Base-by-base conservation (phyloP, 2,113 vertebrate genomes). In the Columbina picui region DNA sequence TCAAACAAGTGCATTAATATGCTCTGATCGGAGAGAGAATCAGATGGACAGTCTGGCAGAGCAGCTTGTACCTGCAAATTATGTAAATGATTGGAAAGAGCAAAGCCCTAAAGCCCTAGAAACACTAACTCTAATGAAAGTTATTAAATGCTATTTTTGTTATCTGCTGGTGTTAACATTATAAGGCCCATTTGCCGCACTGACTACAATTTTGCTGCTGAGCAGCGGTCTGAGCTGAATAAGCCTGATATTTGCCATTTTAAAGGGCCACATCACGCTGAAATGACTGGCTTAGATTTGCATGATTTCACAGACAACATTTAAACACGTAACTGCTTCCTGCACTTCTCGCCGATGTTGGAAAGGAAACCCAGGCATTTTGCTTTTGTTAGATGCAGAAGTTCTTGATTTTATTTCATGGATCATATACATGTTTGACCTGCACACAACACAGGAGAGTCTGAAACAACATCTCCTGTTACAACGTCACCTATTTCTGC, bases 61-160 rank as follows among this genome's bases (percentile, higher is more conserved):
- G 94, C 94, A 96, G 93, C 90, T 80, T 96, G 93, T 96, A 96
- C 96, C 95, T 96, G 97, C 77, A 95, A 95, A 96, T 97, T 95
- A 97, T 97, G 95, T 83, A 89, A 95, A 97, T 90, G 0, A 82
- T 81, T 85, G 38, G 84, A 94, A 91, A 96, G 92, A 96, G 88
- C 93, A 91, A 93, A 97, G 87, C 84, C 87, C 88, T 85, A 93
- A 93, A 93, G 94, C 89, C 92, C 88, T 92, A 89, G 90, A 97
- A 97, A 96, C 93, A 94, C 79, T 95, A 88, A 90, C 92, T 93
- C 90, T 94, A 94, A 96, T 96, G 96, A 96, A 97, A 96, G 93
- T 96, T 97, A 96, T 97, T 97, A 94, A 96, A 93, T 80, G 94
- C 94, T 95, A 90, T 95, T 95, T 95, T 94, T 88, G 92, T 84